phyloP scores from a whole-genome alignment of 2,888 invertebrate species.

The Sipha maydis region DNA sequence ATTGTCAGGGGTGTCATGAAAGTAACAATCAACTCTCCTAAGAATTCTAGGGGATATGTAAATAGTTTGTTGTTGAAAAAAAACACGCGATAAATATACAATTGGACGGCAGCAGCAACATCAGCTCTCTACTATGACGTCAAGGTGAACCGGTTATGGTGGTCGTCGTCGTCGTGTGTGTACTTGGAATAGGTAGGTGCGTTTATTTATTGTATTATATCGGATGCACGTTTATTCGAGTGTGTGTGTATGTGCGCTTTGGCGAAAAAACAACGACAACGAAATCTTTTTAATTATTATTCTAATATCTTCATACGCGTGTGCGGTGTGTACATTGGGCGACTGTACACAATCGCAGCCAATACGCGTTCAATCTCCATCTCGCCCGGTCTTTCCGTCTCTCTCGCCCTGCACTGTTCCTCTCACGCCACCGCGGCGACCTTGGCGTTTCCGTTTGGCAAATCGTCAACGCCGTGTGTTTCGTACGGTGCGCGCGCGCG shows the following conservation, averaged over 20 bases:
- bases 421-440: constrained; percentile 9
- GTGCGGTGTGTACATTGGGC: not conserved
- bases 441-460: constrained; percentile 46
- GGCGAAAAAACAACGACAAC: not conserved
- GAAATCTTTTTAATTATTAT: constrained; percentile 15
- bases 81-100: not conserved
- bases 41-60: not conserved
- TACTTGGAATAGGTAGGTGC: constrained; percentile 53
- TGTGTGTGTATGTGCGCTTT: not conserved
- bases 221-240: constrained; percentile 42
- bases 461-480: constrained; percentile 16
- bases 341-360: not conserved
- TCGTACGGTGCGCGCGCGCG: not conserved
- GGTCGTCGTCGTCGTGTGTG: not conserved
- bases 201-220: constrained; percentile 14
- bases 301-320: not conserved
- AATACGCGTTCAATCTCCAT: constrained; percentile 1
- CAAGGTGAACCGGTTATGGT: constrained; percentile 57
- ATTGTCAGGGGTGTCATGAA: not conserved
- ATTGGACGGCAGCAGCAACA: not conserved
- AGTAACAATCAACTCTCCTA: not conserved
- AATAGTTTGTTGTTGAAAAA: not conserved
- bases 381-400: not conserved
- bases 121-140: constrained; percentile 45
- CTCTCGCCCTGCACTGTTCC: not conserved